Evolutionary conservation across 2,113 vertebrate genomes (phyloP).

Genomic region (Tachysurus vachellii): DNA sequence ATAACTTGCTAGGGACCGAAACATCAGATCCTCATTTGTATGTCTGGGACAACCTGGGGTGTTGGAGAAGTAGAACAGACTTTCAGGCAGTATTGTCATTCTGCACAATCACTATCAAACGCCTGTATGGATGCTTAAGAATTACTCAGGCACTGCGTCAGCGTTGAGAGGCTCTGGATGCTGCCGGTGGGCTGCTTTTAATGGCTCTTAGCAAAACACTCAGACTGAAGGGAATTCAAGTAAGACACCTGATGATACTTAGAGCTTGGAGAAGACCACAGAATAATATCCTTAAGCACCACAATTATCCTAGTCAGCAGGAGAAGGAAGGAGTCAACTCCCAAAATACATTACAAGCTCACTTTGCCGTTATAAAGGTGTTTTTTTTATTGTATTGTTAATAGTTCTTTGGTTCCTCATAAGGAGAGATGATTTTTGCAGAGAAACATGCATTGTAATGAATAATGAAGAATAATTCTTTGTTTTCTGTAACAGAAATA

Average conservation of each 20-base stretch:
- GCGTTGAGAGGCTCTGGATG: slow-evolving; percentile 1
- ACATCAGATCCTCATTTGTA: slow-evolving; percentile 5
- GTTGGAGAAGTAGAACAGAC: neutral
- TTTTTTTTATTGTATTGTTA: neutral
- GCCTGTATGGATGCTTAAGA: slow-evolving; percentile 23
- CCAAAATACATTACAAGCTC: slow-evolving; percentile 4
- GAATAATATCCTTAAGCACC: slow-evolving; percentile 40
- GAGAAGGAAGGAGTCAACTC: slow-evolving; percentile 17
- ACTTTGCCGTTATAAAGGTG: neutral
- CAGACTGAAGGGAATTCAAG: slow-evolving; percentile 32
- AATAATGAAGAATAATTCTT: neutral
- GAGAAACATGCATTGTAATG: neutral
- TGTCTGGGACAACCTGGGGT: slow-evolving; percentile 13
- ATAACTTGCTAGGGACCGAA: slow-evolving; percentile 17
- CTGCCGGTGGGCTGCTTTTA: slow-evolving; percentile 33
- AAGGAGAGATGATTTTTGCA: neutral
- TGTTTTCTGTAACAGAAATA: slow-evolving; percentile 24
- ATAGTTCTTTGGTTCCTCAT: neutral
- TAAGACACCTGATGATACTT: slow-evolving; percentile 48
- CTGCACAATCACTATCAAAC: slow-evolving; percentile 10
- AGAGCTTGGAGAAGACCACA: slow-evolving; percentile 40
- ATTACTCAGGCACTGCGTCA: slow-evolving; percentile 29
- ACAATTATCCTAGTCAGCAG: slow-evolving; percentile 22
- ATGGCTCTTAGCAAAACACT: slow-evolving; percentile 34
- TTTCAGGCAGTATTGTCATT: slow-evolving; percentile 25